Percentiles rank a stretch among this genome's conserved stretches.
These are phyloP conservation scores for Caenorhabditis wallacei DNA, from an alignment of 2,888 invertebrate genomes.

Conservation along the genomic window DNA sequence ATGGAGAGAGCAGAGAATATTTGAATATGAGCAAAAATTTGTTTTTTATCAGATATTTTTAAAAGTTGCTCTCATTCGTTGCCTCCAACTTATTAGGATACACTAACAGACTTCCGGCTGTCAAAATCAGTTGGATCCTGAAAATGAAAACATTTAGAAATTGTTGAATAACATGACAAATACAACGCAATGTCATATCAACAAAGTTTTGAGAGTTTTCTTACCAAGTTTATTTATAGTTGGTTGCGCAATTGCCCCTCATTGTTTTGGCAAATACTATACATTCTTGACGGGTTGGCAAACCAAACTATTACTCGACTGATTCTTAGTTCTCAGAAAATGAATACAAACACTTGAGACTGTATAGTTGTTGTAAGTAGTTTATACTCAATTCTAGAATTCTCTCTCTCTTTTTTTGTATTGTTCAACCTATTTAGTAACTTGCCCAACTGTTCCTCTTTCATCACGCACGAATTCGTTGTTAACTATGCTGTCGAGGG, in stretches of 20 bases:
- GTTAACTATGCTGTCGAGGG: constrained; percentile 42
- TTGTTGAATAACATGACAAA: constrained; percentile 49
- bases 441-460: constrained; percentile 45
- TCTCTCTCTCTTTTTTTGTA: constrained; percentile 4
- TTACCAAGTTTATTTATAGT: constrained; percentile 57
- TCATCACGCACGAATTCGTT: constrained; percentile 21
- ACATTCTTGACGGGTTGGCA: constrained; percentile 40
- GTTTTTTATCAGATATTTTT: not conserved
- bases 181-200: constrained; percentile 39
- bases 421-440: constrained; percentile 42
- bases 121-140: constrained; percentile 16
- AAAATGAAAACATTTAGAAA: constrained; percentile 32
- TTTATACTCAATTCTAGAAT: constrained; percentile 43
- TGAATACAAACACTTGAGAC: constrained; percentile 57
- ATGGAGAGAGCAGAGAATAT: constrained; percentile 5
- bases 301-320: constrained; percentile 35
- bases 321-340: constrained; percentile 38
- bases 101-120: constrained; percentile 9
- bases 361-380: constrained; percentile 41
- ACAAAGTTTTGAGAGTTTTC: constrained; percentile 31
- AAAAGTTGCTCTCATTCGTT: not conserved
- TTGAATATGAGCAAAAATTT: constrained; percentile 18
- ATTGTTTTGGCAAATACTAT: constrained; percentile 60
- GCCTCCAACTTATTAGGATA: not conserved
- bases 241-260: constrained; percentile 49